Conservation (phyloP, 2,113 vertebrate genomes). For the western clawed frog (Xenopus tropicalis) region DNA sequence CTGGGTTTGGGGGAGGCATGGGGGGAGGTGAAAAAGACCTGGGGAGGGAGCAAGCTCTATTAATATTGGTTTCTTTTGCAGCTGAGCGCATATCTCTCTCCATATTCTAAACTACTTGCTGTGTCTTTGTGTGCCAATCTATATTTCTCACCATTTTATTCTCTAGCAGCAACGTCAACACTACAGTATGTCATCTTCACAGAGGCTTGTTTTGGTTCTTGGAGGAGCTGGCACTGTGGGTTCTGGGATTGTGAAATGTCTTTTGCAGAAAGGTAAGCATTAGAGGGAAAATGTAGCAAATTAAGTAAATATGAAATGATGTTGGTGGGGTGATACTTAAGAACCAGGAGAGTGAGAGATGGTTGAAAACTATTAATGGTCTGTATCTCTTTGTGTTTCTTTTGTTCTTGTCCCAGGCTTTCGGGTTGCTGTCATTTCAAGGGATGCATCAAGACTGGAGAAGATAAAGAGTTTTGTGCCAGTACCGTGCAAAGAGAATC, state of each 20-base stretch:
- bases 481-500: slow-evolving; percentile 56
- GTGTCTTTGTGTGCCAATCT: no score
- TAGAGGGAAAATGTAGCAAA: neutral
- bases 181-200: slow-evolving; percentile 65
- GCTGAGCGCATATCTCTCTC: neutral
- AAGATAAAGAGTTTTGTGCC: slow-evolving; percentile 65
- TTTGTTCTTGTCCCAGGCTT: slow-evolving; percentile 49
- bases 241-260: slow-evolving; percentile 69
- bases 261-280: slow-evolving; percentile 76
- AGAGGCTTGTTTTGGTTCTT: slow-evolving; percentile 69
- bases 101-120: no score
- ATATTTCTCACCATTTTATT: no score
- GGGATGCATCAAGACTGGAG: slow-evolving; percentile 66
- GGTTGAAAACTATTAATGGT: no score
- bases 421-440: slow-evolving; percentile 74
- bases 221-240: slow-evolving; percentile 75
- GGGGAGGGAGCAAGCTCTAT: slow-evolving; percentile 27
- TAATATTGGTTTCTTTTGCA: slow-evolving; percentile 17
- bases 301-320: no score
- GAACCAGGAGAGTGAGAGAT: no score
- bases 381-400: no score
- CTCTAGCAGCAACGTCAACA: no score
- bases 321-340: no score
- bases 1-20: slow-evolving; percentile 9
- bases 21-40: slow-evolving; percentile 19